Evolutionary conservation across 2,797 vertebrate genomes (phyloP).

Genomic region (Cossypha polioptera): DNA sequence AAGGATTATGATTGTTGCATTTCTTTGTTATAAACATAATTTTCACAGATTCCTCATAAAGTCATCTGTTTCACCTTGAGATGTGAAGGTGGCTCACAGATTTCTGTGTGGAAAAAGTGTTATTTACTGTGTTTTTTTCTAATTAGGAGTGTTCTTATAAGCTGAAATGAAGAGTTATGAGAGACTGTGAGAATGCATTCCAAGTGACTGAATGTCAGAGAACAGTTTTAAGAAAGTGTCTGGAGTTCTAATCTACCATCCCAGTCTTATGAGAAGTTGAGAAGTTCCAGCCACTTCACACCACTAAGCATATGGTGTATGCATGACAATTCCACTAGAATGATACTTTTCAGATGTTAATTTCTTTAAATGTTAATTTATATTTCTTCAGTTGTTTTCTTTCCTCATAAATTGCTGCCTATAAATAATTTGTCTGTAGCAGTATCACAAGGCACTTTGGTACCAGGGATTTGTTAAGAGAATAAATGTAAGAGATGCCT

Average conservation of each 20-base stretch:
- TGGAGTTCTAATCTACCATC: neutral
- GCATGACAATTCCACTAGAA: neutral
- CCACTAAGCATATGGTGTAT: neutral
- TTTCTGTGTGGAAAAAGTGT: neutral
- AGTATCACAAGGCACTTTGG: neutral
- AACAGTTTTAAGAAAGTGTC: neutral
- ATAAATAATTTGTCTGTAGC: neutral
- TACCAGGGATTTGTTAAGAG: neutral
- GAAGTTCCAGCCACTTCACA: neutral
- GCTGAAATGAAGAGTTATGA: neutral
- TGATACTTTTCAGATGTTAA: neutral
- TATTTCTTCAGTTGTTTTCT: neutral
- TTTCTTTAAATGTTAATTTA: neutral
- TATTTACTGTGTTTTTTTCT: neutral
- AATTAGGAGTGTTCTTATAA: neutral
- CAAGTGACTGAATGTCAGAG: neutral
- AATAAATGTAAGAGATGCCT: neutral
- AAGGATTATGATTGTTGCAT: neutral
- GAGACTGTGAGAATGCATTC: neutral
- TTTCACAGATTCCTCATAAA: neutral
- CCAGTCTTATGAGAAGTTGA: neutral
- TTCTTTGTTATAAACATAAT: neutral
- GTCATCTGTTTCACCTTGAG: neutral
- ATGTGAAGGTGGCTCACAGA: neutral
- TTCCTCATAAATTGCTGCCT: neutral